Evolutionary conservation across 2,113 vertebrate genomes (phyloP).

Genomic region (Periophthalmus modestus): DNA sequence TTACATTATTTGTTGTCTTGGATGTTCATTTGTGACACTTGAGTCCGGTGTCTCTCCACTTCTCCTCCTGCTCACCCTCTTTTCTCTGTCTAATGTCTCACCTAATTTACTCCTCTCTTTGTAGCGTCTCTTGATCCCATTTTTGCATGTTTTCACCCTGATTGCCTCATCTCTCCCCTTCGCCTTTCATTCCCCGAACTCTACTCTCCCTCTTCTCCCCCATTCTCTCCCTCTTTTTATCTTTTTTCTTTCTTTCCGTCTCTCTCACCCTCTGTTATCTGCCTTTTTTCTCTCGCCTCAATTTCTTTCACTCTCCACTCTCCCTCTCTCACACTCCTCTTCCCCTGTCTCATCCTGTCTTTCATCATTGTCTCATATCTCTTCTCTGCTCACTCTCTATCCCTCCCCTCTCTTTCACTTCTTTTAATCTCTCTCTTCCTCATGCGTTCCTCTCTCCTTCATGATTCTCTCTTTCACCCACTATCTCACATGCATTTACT

Average conservation of each 20-base stretch:
- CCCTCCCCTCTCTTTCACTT: too few relatives aligned
- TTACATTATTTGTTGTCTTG: not conserved
- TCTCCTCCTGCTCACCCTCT: not conserved
- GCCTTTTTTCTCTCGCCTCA: too few relatives aligned
- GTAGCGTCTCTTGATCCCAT: not conserved
- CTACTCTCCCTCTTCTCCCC: not conserved
- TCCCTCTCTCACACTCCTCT: too few relatives aligned
- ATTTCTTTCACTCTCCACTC: too few relatives aligned
- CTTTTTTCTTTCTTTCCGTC: not conserved
- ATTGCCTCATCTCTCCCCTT: conserved; percentile 1
- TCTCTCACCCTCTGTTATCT: too few relatives aligned
- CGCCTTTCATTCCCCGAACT: not conserved
- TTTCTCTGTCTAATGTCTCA: not conserved
- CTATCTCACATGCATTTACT: too few relatives aligned
- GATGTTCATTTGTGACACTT: not conserved
- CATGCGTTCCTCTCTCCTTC: too few relatives aligned
- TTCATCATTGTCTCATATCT: too few relatives aligned
- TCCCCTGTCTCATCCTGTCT: too few relatives aligned
- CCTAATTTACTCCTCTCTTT: not conserved
- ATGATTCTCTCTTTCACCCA: too few relatives aligned
- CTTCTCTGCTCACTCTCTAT: not conserved
- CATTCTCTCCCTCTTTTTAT: not conserved
- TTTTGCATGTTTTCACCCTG: not conserved
- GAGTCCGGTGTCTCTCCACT: not conserved
- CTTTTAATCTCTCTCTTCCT: too few relatives aligned